These are phyloP conservation scores for Crepidodera aurea DNA, from an alignment of 2,888 invertebrate genomes.

Conservation along the genomic window DNA sequence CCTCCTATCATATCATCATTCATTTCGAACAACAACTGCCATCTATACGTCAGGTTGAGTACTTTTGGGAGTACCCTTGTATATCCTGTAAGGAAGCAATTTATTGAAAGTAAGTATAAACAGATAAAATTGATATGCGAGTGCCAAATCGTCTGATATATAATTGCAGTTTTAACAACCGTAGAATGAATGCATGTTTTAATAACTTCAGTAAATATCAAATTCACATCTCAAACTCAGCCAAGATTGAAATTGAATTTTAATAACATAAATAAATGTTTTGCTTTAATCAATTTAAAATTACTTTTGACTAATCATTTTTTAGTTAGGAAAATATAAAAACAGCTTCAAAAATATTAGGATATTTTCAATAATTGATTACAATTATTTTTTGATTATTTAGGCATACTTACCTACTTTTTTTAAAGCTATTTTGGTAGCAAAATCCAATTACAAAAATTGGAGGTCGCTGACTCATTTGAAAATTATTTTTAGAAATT, in stretches of 20 bases:
- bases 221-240: not conserved
- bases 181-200: not conserved
- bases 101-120: not conserved
- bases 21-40: too few relatives aligned
- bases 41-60: too few relatives aligned
- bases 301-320: too few relatives aligned
- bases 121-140: not conserved
- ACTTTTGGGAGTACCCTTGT: too few relatives aligned
- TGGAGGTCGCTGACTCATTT: constrained; percentile 17
- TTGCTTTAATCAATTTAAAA: too few relatives aligned
- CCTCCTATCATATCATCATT: too few relatives aligned
- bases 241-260: not conserved
- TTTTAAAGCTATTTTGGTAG: not conserved
- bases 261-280: not conserved
- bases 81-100: not conserved
- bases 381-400: too few relatives aligned
- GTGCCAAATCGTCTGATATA: not conserved
- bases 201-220: not conserved
- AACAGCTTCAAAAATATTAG: too few relatives aligned
- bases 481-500: constrained; percentile 6
- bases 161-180: not conserved
- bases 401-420: too few relatives aligned
- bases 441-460: not conserved
- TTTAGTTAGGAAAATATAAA: too few relatives aligned
- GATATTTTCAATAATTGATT: too few relatives aligned